These are phyloP conservation scores for Cuniculus paca DNA, from an alignment of 2,797 vertebrate genomes.

Conservation along the genomic window DNA sequence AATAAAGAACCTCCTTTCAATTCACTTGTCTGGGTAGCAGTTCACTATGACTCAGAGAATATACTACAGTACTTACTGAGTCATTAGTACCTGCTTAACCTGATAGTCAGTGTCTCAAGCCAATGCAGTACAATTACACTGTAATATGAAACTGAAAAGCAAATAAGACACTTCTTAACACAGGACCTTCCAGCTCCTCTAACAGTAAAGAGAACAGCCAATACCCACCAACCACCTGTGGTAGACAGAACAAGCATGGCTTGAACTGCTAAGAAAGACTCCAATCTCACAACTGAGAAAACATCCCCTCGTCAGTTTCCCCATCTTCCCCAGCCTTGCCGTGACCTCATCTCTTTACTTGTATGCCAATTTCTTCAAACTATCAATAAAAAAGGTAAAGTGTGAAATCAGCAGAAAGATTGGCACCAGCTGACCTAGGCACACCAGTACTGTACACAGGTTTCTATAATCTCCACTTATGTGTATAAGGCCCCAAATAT, in stretches of 20 bases:
- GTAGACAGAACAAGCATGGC: background rate
- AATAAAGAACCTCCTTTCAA: constrained; percentile 39
- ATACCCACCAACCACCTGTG: background rate
- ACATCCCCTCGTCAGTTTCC: background rate
- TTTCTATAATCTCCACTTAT: background rate
- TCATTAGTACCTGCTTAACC: constrained; percentile 78
- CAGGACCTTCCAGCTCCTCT: background rate
- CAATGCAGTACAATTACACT: constrained; percentile 39
- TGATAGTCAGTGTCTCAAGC: constrained; percentile 67
- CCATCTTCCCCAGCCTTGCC: background rate
- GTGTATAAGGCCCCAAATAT: background rate
- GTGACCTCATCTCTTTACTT: constrained; percentile 37
- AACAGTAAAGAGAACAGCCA: constrained; percentile 17
- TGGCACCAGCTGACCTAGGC: constrained; percentile 18
- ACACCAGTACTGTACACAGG: background rate
- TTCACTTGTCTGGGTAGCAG: background rate
- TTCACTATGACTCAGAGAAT: constrained; percentile 66
- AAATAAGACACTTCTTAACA: background rate
- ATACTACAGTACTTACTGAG: constrained; percentile 42
- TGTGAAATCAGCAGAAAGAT: background rate
- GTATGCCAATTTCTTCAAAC: background rate
- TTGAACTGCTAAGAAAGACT: background rate
- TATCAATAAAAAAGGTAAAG: background rate
- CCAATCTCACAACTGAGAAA: background rate
- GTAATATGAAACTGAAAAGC: constrained; percentile 34